Evolutionary conservation across 2,797 vertebrate genomes (phyloP), one percentile per base, ranked within the genome.

Genomic region (Melopsittacus undulatus): DNA sequence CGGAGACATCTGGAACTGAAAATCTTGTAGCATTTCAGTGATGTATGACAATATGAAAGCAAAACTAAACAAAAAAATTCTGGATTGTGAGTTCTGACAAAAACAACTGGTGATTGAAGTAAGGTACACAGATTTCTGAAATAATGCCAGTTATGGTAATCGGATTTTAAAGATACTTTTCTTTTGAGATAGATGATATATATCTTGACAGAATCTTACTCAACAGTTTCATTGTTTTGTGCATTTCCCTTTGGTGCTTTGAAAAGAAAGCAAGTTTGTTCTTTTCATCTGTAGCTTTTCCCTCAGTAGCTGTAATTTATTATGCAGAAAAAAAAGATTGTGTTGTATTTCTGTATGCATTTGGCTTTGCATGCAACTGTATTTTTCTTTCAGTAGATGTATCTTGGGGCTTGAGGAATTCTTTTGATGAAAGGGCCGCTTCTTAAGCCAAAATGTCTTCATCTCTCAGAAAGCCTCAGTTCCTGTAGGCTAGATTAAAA

Each of bases 181-280:
- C 81, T 81, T 91, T 94, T 83, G 81, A 89, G 91, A 79, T 83
- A 93, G 59, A 83, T 36, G 83, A 94, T 93, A 96, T 94, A 93
- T 89, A 82, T 89, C 64, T 80, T 80, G 74, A 96, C 70, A 91
- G 84, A 89, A 18, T 72, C 59, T 90, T 93, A 75, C 76, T 96
- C 87, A 97, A 95, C 46, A 86, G 93, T 56, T 94, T 89, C 86
- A 87, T 95, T 96, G 90, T 96, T 95, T 80, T 40, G 20, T 81
- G 40, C 14, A 12, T 88, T 95, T 94, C 63, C 56, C 68, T 83
- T 89, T 66, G 74, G 74, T 95, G 61, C 57, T 94, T 64, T 85
- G 90, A 90, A 94, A 95, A 93, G 91, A 90, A 94, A 96, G 90
- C 42, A 81, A 91, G 76, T 79, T 96, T 96, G 83, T 92, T 83